These are phyloP conservation scores for Diarsia dahlii DNA, from an alignment of 2,888 invertebrate genomes.

Conservation along the genomic window DNA sequence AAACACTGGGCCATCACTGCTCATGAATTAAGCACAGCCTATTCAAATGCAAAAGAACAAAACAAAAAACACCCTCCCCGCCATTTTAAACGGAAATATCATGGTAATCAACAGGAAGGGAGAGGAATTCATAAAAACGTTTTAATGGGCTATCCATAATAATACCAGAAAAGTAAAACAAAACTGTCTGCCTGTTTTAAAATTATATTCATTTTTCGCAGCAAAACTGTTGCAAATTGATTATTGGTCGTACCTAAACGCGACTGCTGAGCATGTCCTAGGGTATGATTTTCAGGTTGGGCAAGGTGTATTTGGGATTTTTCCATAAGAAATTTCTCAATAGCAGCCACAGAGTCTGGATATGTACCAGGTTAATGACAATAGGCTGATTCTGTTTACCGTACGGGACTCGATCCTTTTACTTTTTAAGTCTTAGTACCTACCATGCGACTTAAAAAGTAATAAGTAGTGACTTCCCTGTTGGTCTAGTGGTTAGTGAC, in stretches of 20 bases:
- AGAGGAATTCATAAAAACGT: constrained; percentile 35
- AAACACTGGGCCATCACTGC: too few species aligned
- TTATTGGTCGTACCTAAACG: too few species aligned
- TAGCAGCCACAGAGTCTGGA: not conserved
- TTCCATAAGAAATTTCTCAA: not conserved
- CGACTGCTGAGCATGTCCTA: not conserved
- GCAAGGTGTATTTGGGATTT: too few species aligned
- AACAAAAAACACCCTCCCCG: constrained; percentile 4
- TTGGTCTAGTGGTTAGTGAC: too few species aligned
- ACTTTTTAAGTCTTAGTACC: too few species aligned
- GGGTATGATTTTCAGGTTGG: not conserved
- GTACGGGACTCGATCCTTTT: too few species aligned
- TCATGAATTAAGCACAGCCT: not conserved
- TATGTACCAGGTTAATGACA: not conserved
- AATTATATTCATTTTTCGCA: not conserved
- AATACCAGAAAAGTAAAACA: not conserved
- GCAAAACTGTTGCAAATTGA: not conserved
- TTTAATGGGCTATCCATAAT: constrained; percentile 36
- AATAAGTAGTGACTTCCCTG: too few species aligned
- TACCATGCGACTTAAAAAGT: too few species aligned
- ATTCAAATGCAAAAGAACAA: constrained; percentile 21
- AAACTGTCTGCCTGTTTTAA: not conserved
- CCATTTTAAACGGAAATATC: constrained; percentile 16
- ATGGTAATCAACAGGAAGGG: constrained; percentile 36
- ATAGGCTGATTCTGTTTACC: not conserved